phyloP scores from a whole-genome alignment of 2,113 vertebrate genomes.

The Daubentonia madagascariensis region DNA sequence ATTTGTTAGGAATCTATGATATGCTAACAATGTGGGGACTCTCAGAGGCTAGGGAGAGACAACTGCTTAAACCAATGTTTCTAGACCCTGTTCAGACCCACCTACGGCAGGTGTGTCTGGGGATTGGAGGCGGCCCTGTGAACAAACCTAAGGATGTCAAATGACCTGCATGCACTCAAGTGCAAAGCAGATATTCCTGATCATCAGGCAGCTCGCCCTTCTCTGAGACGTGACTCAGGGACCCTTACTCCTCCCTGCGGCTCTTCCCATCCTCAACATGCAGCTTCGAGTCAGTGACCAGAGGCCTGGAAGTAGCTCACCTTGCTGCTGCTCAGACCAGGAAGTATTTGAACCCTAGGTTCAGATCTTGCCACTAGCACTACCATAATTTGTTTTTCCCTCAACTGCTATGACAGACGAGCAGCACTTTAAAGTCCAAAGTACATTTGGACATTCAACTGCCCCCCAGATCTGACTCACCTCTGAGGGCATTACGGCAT shows the following conservation, averaged over 20 bases:
- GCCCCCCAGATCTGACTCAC: background rate
- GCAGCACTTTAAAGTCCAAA: background rate
- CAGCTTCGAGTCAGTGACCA: background rate
- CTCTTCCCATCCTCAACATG: background rate
- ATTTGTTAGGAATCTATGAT: background rate
- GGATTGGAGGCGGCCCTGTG: background rate
- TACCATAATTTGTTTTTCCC: no score
- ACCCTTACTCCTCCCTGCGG: background rate
- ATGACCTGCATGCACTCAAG: no score
- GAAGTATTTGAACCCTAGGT: background rate
- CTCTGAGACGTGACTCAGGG: background rate
- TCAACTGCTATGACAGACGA: no score
- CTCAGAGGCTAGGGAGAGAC: background rate
- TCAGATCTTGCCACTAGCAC: background rate
- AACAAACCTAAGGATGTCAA: background rate
- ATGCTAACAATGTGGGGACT: background rate
- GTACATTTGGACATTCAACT: background rate
- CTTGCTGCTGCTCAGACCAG: background rate
- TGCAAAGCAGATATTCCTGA: background rate
- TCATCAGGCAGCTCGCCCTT: background rate
- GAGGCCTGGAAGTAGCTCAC: background rate
- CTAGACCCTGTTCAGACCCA: background rate
- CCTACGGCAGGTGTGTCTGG: accelerated
- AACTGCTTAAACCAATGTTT: background rate
- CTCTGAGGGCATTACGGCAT: background rate